phyloP scores from a whole-genome alignment of 2,888 invertebrate species.

The Dorcus hopei region DNA sequence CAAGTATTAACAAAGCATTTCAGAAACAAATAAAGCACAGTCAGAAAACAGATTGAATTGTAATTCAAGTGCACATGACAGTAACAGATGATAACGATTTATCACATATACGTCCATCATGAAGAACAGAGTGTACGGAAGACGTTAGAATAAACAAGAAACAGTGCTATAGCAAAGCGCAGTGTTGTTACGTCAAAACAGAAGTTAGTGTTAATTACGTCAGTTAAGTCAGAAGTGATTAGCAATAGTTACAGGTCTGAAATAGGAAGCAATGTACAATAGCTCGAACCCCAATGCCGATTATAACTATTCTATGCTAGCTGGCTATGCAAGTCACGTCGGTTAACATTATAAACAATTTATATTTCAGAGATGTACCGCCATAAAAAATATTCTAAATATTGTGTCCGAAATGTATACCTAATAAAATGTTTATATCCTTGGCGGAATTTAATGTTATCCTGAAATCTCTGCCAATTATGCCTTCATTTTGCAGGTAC shows the following conservation, averaged over 20 bases:
- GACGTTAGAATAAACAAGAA: constrained; percentile 3
- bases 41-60: not conserved
- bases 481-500: not conserved
- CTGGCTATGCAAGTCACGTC: not conserved
- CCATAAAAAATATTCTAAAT: not conserved
- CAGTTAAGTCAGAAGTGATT: constrained; percentile 3
- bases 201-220: constrained; percentile 8
- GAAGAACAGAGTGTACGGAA: not conserved
- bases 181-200: constrained; percentile 12
- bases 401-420: not conserved
- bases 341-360: too few species aligned
- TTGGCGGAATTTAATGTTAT: too few species aligned
- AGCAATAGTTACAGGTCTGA: constrained; percentile 26
- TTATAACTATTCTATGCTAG: constrained; percentile 41
- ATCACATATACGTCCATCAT: constrained; percentile 8
- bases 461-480: not conserved
- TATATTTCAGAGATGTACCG: too few species aligned
- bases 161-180: constrained; percentile 14
- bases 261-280: constrained; percentile 50
- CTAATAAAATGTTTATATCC: too few species aligned
- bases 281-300: constrained; percentile 45
- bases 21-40: constrained; percentile 8
- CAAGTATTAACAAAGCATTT: too few species aligned
- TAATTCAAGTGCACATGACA: not conserved
- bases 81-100: not conserved